Conservation (phyloP, 2,888 invertebrate genomes). For the Ochropleura plecta region DNA sequence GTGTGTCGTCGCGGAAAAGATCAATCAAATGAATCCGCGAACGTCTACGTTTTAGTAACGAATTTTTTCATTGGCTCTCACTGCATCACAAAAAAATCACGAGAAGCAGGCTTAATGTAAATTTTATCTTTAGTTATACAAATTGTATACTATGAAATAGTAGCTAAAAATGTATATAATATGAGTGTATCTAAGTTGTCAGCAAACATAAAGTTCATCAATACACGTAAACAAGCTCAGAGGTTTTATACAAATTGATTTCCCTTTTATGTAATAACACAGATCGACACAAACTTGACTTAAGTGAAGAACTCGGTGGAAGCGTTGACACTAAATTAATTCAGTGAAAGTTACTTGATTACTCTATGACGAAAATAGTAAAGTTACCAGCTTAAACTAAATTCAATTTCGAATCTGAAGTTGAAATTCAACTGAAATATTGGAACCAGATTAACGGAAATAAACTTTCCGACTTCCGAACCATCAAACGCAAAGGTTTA, state of each 20-base stretch:
- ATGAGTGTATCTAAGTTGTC: neutral
- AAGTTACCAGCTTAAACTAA: constrained; percentile 47
- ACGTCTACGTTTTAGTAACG: neutral
- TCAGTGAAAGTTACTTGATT: constrained; percentile 42
- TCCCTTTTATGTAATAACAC: neutral
- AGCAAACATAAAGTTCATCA: neutral
- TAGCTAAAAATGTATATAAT: neutral
- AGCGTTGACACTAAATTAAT: constrained; percentile 37
- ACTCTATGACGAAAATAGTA: constrained; percentile 31
- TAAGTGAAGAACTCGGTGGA: constrained; percentile 22
- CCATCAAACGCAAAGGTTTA: constrained; percentile 27
- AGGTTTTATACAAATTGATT: constrained; percentile 12
- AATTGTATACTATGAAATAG: neutral
- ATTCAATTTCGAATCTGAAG: constrained; percentile 47
- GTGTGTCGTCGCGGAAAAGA: too few relatives aligned
- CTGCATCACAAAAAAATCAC: neutral
- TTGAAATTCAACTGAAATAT: constrained; percentile 43
- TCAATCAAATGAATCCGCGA: neutral
- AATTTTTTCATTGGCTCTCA: neutral
- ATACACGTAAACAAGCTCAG: neutral
- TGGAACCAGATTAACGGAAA: constrained; percentile 42
- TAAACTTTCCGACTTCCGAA: constrained; percentile 33
- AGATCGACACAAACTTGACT: constrained; percentile 15
- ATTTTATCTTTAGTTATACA: neutral
- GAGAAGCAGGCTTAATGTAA: neutral